Conservation (phyloP, 2,797 vertebrate species). For the Parauchenoglanis punctatus region DNA sequence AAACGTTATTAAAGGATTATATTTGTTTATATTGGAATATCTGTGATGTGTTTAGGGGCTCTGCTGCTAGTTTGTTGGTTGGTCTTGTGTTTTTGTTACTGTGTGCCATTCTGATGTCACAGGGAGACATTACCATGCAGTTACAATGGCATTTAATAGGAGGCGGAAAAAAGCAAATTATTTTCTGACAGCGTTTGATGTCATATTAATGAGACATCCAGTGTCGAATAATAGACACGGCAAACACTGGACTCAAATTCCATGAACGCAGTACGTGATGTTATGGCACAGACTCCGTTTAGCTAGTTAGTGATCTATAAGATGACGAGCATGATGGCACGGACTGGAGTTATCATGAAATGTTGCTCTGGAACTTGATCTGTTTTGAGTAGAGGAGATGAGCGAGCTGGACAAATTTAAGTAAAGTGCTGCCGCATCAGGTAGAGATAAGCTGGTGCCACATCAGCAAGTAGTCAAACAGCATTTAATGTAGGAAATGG, state of each 20-base stretch:
- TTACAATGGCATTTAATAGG: neutral
- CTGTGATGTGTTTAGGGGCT: neutral
- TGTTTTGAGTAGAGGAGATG: no score
- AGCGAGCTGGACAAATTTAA: no score
- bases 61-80: neutral
- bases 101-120: neutral
- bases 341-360: neutral
- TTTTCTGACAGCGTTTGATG: neutral
- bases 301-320: neutral
- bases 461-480: no score
- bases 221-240: neutral
- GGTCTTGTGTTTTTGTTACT: neutral
- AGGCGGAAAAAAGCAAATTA: no score
- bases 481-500: neutral
- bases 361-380: neutral
- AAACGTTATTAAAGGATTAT: neutral
- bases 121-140: neutral
- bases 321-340: neutral
- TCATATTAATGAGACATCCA: neutral
- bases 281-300: neutral
- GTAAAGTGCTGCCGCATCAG: neutral
- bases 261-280: neutral
- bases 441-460: neutral
- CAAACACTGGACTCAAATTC: neutral
- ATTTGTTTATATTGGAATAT: no score